A percentile compares a stretch with the other conserved stretches of the same genome.
Evolutionary conservation across 92 coral and sea anemone genomes (phyloP).

Genomic region (Actinostola sp.): DNA sequence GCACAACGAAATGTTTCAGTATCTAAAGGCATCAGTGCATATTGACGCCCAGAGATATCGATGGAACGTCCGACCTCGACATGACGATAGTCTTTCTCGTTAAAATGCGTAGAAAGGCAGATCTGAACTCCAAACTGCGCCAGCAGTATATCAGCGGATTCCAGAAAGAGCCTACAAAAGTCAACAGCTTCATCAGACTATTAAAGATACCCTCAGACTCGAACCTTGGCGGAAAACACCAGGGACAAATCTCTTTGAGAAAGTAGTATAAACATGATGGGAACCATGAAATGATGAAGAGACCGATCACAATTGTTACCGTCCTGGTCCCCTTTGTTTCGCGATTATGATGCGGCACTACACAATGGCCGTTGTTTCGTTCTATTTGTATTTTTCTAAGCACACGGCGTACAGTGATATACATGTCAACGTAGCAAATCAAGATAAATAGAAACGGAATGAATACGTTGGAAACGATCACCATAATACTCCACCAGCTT

Average conservation of each 20-base stretch:
- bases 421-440: conserved; percentile 77
- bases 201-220: conserved; percentile 69
- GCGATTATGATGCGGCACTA: conserved; percentile 37
- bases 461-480: conserved; percentile 81
- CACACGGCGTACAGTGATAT: conserved; percentile 77
- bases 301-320: conserved; percentile 82
- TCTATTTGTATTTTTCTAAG: conserved; percentile 49
- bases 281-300: conserved; percentile 89
- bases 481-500: conserved; percentile 97
- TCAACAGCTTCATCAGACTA: conserved; percentile 57
- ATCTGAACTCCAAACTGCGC: conserved; percentile 55
- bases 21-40: conserved; percentile 11
- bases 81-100: conserved; percentile 21
- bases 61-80: not conserved
- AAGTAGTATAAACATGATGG: conserved; percentile 95
- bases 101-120: conserved; percentile 35
- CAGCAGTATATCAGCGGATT: conserved; percentile 67
- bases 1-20: too few relatives aligned
- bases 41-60: conserved; percentile 17
- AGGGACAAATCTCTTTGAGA: conserved; percentile 69
- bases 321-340: conserved; percentile 83
- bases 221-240: conserved; percentile 70
- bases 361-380: not conserved
- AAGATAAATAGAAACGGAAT: conserved; percentile 77
- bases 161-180: conserved; percentile 51